Conservation (phyloP, 2,888 invertebrate species). For the Venustoraphidia nigricollis region DNA sequence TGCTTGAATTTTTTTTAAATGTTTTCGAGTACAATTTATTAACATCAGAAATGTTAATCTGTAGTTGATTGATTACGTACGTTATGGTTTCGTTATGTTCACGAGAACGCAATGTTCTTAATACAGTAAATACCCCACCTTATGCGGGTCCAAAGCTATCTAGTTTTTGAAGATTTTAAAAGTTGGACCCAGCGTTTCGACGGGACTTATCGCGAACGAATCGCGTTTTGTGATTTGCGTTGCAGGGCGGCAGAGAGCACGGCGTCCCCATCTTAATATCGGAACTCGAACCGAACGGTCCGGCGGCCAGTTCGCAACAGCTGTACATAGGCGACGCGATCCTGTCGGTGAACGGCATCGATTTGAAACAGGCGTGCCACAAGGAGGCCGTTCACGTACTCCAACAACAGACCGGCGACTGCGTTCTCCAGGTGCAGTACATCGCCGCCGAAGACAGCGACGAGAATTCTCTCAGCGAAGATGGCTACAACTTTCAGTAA, state of each 20-base stretch:
- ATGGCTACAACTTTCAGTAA: slow-evolving; percentile 34
- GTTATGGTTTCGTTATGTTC: too few species aligned
- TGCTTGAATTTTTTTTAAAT: neutral
- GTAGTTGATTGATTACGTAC: too few species aligned
- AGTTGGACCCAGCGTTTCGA: neutral
- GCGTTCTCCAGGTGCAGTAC: slow-evolving; percentile 62
- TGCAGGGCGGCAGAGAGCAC: slow-evolving; percentile 71
- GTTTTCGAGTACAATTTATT: neutral
- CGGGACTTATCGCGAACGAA: neutral
- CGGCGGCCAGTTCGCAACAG: slow-evolving; percentile 56
- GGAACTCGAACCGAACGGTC: slow-evolving; percentile 62
- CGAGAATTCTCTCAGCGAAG: slow-evolving; percentile 41
- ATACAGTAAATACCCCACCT: too few species aligned
- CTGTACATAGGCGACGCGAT: slow-evolving; percentile 76
- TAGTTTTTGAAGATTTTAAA: too few species aligned
- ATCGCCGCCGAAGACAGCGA: slow-evolving; percentile 56
- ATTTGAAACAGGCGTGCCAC: slow-evolving; percentile 63
- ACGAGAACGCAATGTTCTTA: too few species aligned
- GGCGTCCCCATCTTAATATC: slow-evolving; percentile 76
- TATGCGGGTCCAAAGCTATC: too few species aligned
- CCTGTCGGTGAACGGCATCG: slow-evolving; percentile 61
- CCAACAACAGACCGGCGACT: slow-evolving; percentile 61
- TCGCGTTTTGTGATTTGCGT: slow-evolving; percentile 8
- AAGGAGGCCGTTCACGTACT: slow-evolving; percentile 67
- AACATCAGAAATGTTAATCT: too few species aligned